Conservation (phyloP, 2,113 vertebrate genomes). For the Anolis carolinensis region DNA sequence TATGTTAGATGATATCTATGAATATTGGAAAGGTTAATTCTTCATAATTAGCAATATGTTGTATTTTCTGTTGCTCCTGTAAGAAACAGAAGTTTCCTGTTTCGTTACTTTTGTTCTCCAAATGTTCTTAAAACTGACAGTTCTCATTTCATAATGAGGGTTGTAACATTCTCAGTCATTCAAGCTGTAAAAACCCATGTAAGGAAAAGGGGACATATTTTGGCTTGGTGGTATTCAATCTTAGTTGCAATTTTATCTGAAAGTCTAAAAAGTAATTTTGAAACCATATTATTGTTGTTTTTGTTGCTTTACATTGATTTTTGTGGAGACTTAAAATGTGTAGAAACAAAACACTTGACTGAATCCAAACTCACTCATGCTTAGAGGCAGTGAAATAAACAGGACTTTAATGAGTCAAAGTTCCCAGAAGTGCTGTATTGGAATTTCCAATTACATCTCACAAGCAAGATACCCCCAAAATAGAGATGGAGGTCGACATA, state of each 20-base stretch:
- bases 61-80: background rate
- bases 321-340: too few relatives aligned
- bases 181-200: background rate
- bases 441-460: too few relatives aligned
- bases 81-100: background rate
- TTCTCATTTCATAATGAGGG: background rate
- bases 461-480: too few relatives aligned
- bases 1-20: background rate
- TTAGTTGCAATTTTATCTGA: background rate
- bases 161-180: background rate
- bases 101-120: background rate
- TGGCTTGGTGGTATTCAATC: background rate
- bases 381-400: too few relatives aligned
- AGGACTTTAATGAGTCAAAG: too few relatives aligned
- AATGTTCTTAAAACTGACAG: background rate
- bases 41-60: background rate
- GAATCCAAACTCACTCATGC: too few relatives aligned
- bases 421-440: too few relatives aligned
- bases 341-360: too few relatives aligned
- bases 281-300: too few relatives aligned
- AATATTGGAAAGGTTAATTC: conserved; percentile 4
- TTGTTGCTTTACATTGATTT: too few relatives aligned
- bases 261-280: too few relatives aligned
- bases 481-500: too few relatives aligned
- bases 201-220: background rate